Percentiles rank a stretch among this genome's conserved stretches.
Evolutionary conservation across 2,888 invertebrate species (phyloP).

Genomic region (Carabus problematicus): DNA sequence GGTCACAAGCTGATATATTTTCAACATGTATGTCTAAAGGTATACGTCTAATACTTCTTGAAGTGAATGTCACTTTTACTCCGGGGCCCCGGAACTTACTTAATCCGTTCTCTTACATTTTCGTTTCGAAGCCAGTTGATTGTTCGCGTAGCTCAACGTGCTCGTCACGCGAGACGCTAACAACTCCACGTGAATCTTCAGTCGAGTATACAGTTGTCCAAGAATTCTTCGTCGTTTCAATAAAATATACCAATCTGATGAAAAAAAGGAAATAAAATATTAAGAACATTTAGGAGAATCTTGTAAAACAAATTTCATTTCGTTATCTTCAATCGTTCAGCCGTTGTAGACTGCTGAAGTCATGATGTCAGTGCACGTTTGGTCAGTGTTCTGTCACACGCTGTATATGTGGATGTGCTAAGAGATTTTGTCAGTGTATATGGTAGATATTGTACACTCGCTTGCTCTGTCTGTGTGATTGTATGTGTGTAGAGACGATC

Average conservation of each 20-base stretch:
- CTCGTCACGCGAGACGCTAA: conserved; percentile 12
- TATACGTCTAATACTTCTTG: no score
- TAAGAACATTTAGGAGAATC: no score
- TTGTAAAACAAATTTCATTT: no score
- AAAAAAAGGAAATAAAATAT: neutral
- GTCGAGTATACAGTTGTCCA: conserved; percentile 1
- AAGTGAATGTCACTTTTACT: no score
- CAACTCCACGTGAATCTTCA: neutral
- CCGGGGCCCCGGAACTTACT: no score
- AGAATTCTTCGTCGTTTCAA: neutral
- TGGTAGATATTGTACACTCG: conserved; percentile 3
- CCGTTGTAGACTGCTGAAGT: no score
- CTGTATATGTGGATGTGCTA: neutral
- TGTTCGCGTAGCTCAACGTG: conserved; percentile 4
- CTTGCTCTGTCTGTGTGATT: neutral
- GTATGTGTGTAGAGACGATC: neutral
- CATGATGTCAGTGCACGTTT: neutral
- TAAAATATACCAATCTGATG: neutral
- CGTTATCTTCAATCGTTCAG: no score
- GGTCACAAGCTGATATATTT: no score
- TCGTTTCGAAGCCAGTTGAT: neutral
- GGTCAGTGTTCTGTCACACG: neutral
- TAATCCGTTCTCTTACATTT: no score
- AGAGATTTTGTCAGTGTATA: no score
- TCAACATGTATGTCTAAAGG: no score